Conservation (phyloP, 1,140 invertebrate genomes). For the Drosophila ogumai region DNA sequence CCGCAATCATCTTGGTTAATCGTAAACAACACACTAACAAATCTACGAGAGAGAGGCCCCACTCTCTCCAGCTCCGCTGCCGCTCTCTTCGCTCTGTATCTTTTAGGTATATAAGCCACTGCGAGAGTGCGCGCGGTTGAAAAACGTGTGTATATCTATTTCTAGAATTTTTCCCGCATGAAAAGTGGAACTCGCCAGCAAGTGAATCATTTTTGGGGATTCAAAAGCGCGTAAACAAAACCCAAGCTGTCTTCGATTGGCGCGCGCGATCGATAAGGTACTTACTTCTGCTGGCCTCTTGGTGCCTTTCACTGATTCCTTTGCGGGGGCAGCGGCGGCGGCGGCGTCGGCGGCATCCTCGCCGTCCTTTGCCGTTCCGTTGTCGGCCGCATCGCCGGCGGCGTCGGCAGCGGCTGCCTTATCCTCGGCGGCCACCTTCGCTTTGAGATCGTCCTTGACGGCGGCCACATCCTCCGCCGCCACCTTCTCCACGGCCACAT, state of each 20-base stretch:
- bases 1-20: conserved; percentile 76
- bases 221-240: conserved; percentile 63
- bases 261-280: conserved; percentile 45
- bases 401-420: conserved; percentile 71
- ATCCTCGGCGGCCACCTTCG: conserved; percentile 76
- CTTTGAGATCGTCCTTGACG: conserved; percentile 83
- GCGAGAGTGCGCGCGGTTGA: conserved; percentile 34
- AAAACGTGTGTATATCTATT: conserved; percentile 83
- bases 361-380: conserved; percentile 79
- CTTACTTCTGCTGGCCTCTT: conserved; percentile 84
- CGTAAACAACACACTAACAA: conserved; percentile 69
- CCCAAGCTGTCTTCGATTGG: conserved; percentile 34
- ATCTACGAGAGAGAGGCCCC: conserved; percentile 3
- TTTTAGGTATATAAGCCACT: conserved; percentile 35
- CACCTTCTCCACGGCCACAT: conserved; percentile 84
- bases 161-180: conserved; percentile 66
- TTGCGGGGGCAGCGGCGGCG: conserved; percentile 73
- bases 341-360: conserved; percentile 65
- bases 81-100: conserved; percentile 11
- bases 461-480: conserved; percentile 68
- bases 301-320: conserved; percentile 82
- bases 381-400: conserved; percentile 74
- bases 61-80: conserved; percentile 32
- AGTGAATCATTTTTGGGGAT: conserved; percentile 61
- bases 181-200: conserved; percentile 30